Base-by-base conservation (phyloP, 2,888 invertebrate species). In the Drosophila paranaensis region DNA sequence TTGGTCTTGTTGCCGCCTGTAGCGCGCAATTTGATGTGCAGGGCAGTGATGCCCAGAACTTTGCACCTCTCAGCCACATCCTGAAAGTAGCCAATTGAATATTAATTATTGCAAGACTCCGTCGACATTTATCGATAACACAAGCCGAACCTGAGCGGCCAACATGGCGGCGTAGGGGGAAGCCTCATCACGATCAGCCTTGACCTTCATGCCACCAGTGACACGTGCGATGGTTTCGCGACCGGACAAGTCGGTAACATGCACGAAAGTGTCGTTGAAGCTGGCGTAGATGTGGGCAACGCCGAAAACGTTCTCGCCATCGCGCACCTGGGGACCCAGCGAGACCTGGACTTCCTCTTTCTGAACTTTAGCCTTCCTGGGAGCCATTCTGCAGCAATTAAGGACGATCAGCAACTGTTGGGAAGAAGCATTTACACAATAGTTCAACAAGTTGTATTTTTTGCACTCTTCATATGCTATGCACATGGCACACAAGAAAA, bases 161-260 rank as follows among this genome's bases (percentile, higher is more conserved):
- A 99, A 98, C 99, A 99, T 99, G 95, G 99, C 99, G 91, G 99
- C 99, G 93, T 99, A 99, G 50, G 99, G 99, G 55, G 99, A 99
- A 81, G 99, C 98, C 94, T 99, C 99, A 94, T 99, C 99, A 94
- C 99, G 96, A 94, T 99, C 99, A 89, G 99, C 99, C 94, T 99
- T 99, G 57, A 99, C 99, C 94, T 99, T 99, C 99, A 99, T 99
- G 72, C 98, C 98, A 90, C 98, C 98, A 86, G 99, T 99, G 63
- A 99, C 97, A 92, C 99, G 95, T 83, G 97, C 97, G 90, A 97
- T 97, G 25, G 97, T 97, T 96, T 97, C 97, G 91, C 97, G 96
- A 89, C 99, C 99, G 70, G 99, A 99, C 90, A 99, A 95, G 94
- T 99, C 99, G 30, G 99, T 99, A 76, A 99, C 98, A 94, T 99